Conservation (phyloP, 1,140 invertebrate species). For the Dinoponera quadriceps region DNA sequence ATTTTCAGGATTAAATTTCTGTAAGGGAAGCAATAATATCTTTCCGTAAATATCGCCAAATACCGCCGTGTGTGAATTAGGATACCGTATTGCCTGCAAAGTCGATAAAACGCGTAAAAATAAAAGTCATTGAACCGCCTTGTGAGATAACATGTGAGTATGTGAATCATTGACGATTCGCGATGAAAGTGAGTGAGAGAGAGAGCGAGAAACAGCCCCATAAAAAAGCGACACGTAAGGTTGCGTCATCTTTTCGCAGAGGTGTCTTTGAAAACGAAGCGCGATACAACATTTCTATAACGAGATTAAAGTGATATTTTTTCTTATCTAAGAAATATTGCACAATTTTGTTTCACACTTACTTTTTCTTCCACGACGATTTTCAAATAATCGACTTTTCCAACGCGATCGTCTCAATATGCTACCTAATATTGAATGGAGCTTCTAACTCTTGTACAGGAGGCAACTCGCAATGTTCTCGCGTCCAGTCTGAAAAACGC, state of each 20-base stretch:
- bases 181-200: too few species aligned
- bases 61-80: conserved; percentile 82
- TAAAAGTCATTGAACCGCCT: neutral
- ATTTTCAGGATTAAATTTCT: too few species aligned
- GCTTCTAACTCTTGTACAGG: conserved; percentile 55
- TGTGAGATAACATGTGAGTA: conserved; percentile 9
- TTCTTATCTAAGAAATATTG: neutral
- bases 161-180: neutral
- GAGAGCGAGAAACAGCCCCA: too few species aligned
- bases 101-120: conserved; percentile 63
- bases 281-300: too few species aligned
- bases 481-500: conserved; percentile 53
- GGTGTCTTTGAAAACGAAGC: too few species aligned
- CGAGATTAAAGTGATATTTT: neutral
- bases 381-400: neutral
- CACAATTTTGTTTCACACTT: neutral
- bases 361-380: neutral
- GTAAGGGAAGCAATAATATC: too few species aligned
- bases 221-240: too few species aligned
- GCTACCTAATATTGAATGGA: neutral
- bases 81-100: conserved; percentile 65
- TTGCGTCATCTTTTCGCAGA: too few species aligned
- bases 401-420: neutral
- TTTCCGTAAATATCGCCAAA: conserved; percentile 75
- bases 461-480: conserved; percentile 60